Conservation (phyloP, 2,888 invertebrate species). For the Laspeyria flexula region DNA sequence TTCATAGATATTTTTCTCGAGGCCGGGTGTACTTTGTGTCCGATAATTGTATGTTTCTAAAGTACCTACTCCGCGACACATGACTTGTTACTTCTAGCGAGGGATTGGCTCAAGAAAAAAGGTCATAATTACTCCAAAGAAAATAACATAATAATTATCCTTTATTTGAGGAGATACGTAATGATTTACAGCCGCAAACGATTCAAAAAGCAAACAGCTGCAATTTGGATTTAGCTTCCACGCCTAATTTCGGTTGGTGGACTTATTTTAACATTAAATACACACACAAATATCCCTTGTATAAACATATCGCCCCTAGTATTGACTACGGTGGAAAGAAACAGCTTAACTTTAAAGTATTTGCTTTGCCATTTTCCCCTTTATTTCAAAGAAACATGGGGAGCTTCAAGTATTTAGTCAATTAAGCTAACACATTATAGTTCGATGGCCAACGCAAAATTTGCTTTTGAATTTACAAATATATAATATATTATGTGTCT, state of each 20-base stretch:
- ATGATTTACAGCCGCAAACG: constrained; percentile 38
- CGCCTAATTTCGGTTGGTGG: constrained; percentile 83
- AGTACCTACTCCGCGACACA: no score
- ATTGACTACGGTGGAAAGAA: constrained; percentile 63
- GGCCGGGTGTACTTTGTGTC: no score
- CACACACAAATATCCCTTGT: constrained; percentile 81
- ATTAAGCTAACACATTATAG: constrained; percentile 56
- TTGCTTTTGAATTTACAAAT: constrained; percentile 57
- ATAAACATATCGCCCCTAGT: constrained; percentile 83
- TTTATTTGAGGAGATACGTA: constrained; percentile 6
- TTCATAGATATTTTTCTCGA: no score
- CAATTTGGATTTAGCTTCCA: constrained; percentile 81
- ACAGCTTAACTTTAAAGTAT: constrained; percentile 56
- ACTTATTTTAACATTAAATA: constrained; percentile 85
- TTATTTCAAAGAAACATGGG: constrained; percentile 48
- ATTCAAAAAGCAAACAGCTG: constrained; percentile 73
- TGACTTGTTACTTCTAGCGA: no score
- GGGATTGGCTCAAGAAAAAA: no score
- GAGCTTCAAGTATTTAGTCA: constrained; percentile 53
- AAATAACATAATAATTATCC: no score
- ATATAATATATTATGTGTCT: no score
- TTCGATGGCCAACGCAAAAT: constrained; percentile 53
- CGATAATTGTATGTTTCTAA: no score
- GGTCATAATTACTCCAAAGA: no score
- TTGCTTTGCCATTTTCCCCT: constrained; percentile 47